Evolutionary conservation across 2,113 vertebrate genomes (phyloP), one percentile per base, ranked within the genome.

Genomic region (Pangasianodon hypophthalmus): DNA sequence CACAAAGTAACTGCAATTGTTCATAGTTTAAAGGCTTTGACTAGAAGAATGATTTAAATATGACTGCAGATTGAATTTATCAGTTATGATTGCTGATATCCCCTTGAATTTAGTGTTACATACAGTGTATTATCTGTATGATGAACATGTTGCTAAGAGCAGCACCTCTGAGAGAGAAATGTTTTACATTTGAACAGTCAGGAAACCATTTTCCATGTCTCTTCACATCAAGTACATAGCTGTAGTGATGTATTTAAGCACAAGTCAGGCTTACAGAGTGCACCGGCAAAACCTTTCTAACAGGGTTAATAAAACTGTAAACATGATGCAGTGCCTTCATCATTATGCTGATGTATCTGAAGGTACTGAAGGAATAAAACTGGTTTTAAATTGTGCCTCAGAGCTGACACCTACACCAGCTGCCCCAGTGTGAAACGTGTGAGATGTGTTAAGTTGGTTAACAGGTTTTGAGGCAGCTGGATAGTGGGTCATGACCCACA

Each of bases 131-230:
- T 60, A 29, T 24, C 64, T 79, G 83, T 71, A 77, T 86, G 48
- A 32, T 44, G 56, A 71, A 91, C 84, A 89, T 87, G 69, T 79
- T 85, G 85, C 41, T 19, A 48, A 84, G 85, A 37, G 54, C 13
- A 79, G 69, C 37, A 41, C 21, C 26, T 44, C 83, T 87, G 86
- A 88, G 87, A 85, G n/a, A 90, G 82, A 50, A 32, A 52, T 24
- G 11, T 26, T 26, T 52, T 29, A 26, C 32, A 75, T 44, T 19
- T 37, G 48, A 71, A 19, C 19, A 41, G 85, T 75, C 13, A 21
- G 48, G 48, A 67, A 86, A 14, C 29, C 18, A 11, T 16, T 11
- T 50, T 48, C 26, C 26, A 0, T 24, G 71, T n/a, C 44, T 46
- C 9, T 48, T 24, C 13, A 50, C 24, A 13, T 48, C 11, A 50